These are phyloP conservation scores for Sebastes iracundus DNA, from an alignment of 2,797 vertebrate genomes.

Conservation along the genomic window DNA sequence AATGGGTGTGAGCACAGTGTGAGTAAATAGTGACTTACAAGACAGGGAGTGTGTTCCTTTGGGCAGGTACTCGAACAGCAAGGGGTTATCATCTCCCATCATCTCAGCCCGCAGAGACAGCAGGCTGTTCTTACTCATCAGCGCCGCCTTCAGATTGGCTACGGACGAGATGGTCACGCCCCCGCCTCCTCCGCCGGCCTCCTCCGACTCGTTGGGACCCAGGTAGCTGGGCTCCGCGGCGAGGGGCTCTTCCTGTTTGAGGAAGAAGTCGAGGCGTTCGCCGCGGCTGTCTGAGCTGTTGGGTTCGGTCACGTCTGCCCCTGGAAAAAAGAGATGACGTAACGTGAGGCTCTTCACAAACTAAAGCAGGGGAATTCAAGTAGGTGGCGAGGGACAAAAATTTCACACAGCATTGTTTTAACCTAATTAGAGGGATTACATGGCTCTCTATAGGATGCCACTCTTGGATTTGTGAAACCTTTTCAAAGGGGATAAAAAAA, in stretches of 20 bases:
- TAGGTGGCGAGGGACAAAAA: slow-evolving; percentile 2
- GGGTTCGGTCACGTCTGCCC: slow-evolving; percentile 88
- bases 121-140: slow-evolving; percentile 98
- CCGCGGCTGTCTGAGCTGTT: slow-evolving; percentile 89
- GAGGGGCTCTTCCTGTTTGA: slow-evolving; percentile 88
- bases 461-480: slow-evolving; percentile 18
- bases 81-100: slow-evolving; percentile 93
- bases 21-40: slow-evolving; percentile 86
- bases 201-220: slow-evolving; percentile 88
- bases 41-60: slow-evolving; percentile 94
- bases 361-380: slow-evolving; percentile 1
- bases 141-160: slow-evolving; percentile 94
- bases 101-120: slow-evolving; percentile 94
- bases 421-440: slow-evolving; percentile 46
- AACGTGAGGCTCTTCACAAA: slow-evolving; percentile 26
- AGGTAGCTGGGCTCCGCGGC: slow-evolving; percentile 86
- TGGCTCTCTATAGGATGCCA: slow-evolving; percentile 1
- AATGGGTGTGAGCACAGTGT: slow-evolving; percentile 10
- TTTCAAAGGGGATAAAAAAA: slow-evolving; percentile 32
- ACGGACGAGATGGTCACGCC: slow-evolving; percentile 86
- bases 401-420: slow-evolving; percentile 11
- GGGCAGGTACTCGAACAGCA: slow-evolving; percentile 97
- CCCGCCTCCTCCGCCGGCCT: slow-evolving; percentile 79
- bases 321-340: slow-evolving; percentile 68
- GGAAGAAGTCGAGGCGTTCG: slow-evolving; percentile 88